phyloP scores from a whole-genome alignment of 2,113 vertebrate genomes.

The Saguinus midas region DNA sequence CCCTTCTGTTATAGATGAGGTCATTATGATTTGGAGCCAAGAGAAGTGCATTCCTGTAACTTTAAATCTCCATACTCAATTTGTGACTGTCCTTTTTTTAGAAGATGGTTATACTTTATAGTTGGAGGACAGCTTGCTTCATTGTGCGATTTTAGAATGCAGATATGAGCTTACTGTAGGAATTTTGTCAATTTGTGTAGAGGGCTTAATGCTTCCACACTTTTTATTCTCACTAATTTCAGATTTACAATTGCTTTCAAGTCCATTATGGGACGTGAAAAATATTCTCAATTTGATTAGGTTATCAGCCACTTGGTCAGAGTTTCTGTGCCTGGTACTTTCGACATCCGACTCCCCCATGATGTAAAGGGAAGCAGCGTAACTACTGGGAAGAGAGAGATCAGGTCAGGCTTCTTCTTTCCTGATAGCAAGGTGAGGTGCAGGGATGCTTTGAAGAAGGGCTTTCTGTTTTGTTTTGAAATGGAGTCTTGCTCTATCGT shows the following conservation, averaged over 20 bases:
- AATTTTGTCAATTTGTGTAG: neutral
- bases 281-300: neutral
- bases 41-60: slow-evolving; percentile 55
- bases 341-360: neutral
- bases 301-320: neutral
- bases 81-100: neutral
- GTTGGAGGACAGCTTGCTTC: slow-evolving; percentile 46
- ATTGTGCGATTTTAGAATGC: slow-evolving; percentile 31
- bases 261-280: neutral
- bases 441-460: neutral
- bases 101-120: slow-evolving; percentile 33
- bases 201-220: neutral
- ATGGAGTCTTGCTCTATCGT: too few species aligned
- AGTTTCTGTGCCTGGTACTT: neutral
- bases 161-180: slow-evolving; percentile 3
- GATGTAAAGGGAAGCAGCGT: neutral
- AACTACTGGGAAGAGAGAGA: neutral
- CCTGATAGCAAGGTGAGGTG: neutral
- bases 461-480: too few species aligned
- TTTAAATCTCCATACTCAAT: slow-evolving; percentile 54
- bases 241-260: slow-evolving; percentile 8
- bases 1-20: slow-evolving; percentile 67
- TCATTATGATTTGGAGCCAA: slow-evolving; percentile 67
- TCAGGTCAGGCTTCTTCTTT: neutral
- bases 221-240: slow-evolving; percentile 29